Evolutionary conservation across 2,797 vertebrate species (phyloP), one percentile per base, ranked within the genome.

Genomic region (Graptemys geographica): DNA sequence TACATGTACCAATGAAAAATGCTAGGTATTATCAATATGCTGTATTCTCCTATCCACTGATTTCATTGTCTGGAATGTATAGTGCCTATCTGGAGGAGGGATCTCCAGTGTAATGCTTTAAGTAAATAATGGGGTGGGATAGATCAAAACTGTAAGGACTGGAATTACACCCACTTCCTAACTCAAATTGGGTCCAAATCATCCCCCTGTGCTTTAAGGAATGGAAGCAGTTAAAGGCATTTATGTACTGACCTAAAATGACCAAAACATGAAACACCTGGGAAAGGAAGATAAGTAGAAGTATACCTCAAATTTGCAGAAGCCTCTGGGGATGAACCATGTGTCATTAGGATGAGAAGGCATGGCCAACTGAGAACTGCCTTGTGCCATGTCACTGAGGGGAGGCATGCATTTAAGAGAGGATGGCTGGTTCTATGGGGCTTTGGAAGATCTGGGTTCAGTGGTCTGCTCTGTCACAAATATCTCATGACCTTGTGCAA

Each of bases 141-240:
- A 87, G 83, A 1, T 1, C 8, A 81, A 1, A 44, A 18, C 53
- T 94, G 82, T 76, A 79, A 78, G n/a, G 95, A 62, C 2, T 79
- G 49, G 5, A 85, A 72, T 93, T 69, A 37, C 33, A 13, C 3
- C 52, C 44, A 53, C 2, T 79, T 37, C 6, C 4, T 44, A 81
- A 53, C 51, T 90, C 8, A 65, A 81, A 93, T 23, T 8, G 0
- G 7, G 27, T 31, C 16, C 3, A 81, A 88, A 11, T 44, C 3
- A 81, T 84, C n/a, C 6, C 9, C 5, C 59, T 84, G 11, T 49
- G 27, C 1, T 56, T 83, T 33, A 76, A 86, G 49, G 18, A 47
- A 23, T 2, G n/a, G 25, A 3, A 59, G 3, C 0, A 41, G 0
- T 2, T 41, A 87, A 4, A 13, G 81, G 5, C 41, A 72, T 84